phyloP scores from a whole-genome alignment of 2,113 vertebrate species.

The Tetraodon nigroviridis region DNA sequence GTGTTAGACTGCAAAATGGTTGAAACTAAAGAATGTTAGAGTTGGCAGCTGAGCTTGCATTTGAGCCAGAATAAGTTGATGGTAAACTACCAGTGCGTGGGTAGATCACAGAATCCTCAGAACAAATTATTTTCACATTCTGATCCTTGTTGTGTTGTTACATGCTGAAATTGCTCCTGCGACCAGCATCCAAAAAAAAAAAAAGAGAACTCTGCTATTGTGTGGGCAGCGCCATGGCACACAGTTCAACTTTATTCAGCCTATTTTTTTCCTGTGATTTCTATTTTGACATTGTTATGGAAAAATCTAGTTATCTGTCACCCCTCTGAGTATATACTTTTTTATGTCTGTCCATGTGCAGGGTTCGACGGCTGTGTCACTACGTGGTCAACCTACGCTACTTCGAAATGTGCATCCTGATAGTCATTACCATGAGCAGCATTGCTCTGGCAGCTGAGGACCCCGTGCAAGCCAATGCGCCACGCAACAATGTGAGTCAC shows the following conservation, averaged over 20 bases:
- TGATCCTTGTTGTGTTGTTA: not conserved
- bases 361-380: slow-evolving; percentile 89
- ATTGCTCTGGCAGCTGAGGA: slow-evolving; percentile 94
- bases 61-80: too few relatives aligned
- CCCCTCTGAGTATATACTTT: not conserved
- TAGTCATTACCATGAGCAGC: slow-evolving; percentile 96
- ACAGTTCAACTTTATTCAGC: too few relatives aligned
- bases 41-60: too few relatives aligned
- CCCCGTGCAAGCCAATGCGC: slow-evolving; percentile 84
- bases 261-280: too few relatives aligned
- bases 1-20: too few relatives aligned
- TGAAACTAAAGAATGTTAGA: too few relatives aligned
- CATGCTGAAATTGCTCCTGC: not conserved
- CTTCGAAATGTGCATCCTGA: slow-evolving; percentile 95
- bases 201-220: not conserved
- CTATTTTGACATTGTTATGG: not conserved
- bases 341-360: slow-evolving; percentile 43
- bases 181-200: not conserved
- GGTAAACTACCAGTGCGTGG: too few relatives aligned
- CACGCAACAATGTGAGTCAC: slow-evolving; percentile 87
- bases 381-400: slow-evolving; percentile 92
- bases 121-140: too few relatives aligned
- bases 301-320: not conserved
- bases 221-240: too few relatives aligned
- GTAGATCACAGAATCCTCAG: too few relatives aligned